These are phyloP conservation scores for Conchocele bisecta DNA, from an alignment of 2,888 invertebrate genomes.

Conservation along the genomic window DNA sequence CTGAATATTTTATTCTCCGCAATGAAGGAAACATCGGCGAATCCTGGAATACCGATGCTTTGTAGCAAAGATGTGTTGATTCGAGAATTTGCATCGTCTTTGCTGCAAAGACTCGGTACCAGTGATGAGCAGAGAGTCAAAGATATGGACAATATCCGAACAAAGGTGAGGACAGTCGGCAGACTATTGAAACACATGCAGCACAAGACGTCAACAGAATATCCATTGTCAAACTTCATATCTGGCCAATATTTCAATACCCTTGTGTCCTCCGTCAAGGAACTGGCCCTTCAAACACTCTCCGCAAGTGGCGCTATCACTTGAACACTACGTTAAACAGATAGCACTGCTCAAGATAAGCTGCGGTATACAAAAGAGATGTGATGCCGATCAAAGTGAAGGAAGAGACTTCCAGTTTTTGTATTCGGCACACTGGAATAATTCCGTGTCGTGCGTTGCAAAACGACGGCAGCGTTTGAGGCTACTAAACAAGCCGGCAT, in stretches of 20 bases:
- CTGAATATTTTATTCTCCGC: neutral
- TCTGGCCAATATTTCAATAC: neutral
- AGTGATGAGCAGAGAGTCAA: constrained; percentile 19
- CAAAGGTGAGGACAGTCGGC: constrained; percentile 14
- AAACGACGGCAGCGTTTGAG: neutral
- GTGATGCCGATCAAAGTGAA: neutral
- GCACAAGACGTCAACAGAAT: neutral
- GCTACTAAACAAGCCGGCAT: neutral
- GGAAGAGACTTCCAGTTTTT: neutral
- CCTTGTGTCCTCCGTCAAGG: neutral
- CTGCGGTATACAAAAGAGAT: neutral
- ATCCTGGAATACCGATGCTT: constrained; percentile 13
- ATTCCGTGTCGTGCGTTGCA: constrained; percentile 1
- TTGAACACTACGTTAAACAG: constrained; percentile 20
- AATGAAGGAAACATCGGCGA: constrained; percentile 26
- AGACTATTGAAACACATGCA: constrained; percentile 14
- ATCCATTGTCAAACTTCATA: neutral
- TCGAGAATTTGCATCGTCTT: constrained; percentile 1
- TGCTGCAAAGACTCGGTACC: constrained; percentile 12
- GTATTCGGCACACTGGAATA: constrained; percentile 2
- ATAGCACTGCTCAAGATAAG: neutral
- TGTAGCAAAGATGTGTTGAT: constrained; percentile 10
- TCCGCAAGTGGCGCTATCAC: neutral
- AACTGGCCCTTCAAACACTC: neutral
- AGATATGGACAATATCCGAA: constrained; percentile 11